phyloP scores from a whole-genome alignment of 2,888 invertebrate species.

The Microchrysa polita region DNA sequence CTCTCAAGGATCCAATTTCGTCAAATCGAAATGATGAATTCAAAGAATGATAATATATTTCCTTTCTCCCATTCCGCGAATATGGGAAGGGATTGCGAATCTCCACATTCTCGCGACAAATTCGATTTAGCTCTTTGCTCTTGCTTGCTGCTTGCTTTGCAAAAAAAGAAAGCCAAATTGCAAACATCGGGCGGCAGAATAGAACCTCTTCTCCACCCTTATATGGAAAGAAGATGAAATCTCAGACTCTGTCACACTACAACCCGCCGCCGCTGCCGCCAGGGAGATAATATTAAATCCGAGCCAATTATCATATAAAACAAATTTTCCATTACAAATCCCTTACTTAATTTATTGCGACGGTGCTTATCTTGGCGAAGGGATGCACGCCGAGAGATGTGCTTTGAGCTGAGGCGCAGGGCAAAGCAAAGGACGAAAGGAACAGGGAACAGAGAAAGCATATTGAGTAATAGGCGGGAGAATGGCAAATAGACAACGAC shows the following conservation, averaged over 20 bases:
- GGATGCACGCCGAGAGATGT: constrained; percentile 21
- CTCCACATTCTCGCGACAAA: background rate
- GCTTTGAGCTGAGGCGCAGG: background rate
- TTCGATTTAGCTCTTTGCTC: background rate
- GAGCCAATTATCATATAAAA: constrained; percentile 54
- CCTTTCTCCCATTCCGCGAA: background rate
- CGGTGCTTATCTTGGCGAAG: constrained; percentile 46
- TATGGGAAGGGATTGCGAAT: no score
- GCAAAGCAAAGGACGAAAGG: background rate
- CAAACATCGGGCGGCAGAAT: constrained; percentile 13
- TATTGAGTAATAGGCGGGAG: no score
- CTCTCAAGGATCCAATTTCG: constrained; percentile 7
- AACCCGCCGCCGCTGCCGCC: background rate
- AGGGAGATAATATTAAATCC: constrained; percentile 51
- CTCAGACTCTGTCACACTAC: no score
- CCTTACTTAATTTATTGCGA: constrained; percentile 53
- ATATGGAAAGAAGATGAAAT: no score
- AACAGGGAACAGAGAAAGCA: no score
- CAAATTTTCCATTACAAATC: constrained; percentile 53
- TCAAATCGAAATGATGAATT: constrained; percentile 43
- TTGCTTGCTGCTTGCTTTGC: background rate
- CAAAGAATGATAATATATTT: constrained; percentile 33
- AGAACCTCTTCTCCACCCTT: no score
- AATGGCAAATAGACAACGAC: no score
- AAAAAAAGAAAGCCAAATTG: background rate